Conservation (phyloP, 2,113 vertebrate species). For the Neofelis nebulosa region DNA sequence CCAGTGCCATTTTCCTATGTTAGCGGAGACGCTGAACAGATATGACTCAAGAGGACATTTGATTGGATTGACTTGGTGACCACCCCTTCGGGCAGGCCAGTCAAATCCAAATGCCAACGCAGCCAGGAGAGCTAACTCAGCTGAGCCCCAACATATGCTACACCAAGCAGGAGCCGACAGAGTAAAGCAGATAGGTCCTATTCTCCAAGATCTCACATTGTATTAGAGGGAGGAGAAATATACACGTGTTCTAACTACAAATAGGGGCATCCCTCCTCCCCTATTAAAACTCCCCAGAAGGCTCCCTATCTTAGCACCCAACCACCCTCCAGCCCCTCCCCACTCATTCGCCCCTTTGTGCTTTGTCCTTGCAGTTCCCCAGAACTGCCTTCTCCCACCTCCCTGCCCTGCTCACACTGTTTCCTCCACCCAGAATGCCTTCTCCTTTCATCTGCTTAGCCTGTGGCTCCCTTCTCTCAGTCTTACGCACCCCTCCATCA, state of each 20-base stretch:
- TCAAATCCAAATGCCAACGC: background rate
- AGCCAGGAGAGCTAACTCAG: background rate
- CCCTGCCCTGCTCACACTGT: background rate
- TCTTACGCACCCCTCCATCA: fast-evolving
- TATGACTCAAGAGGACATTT: background rate
- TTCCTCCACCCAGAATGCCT: too few relatives aligned
- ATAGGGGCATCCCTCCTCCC: background rate
- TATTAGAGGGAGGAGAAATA: background rate
- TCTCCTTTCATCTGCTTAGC: background rate
- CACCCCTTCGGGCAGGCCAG: background rate
- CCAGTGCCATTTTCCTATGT: background rate
- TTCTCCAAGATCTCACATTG: background rate
- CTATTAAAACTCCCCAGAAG: background rate
- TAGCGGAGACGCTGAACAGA: background rate
- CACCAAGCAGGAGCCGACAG: background rate
- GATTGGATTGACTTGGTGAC: background rate
- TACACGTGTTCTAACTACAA: background rate
- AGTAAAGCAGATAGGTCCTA: background rate
- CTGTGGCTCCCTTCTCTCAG: background rate
- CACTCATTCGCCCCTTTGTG: fast-evolving
- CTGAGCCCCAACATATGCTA: background rate
- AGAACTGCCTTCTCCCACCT: background rate
- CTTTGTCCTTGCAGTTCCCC: background rate
- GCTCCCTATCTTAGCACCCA: background rate
- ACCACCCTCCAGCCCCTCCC: fast-evolving